phyloP scores from a whole-genome alignment of 2,888 invertebrate species.

The Dolomedes plantarius region DNA sequence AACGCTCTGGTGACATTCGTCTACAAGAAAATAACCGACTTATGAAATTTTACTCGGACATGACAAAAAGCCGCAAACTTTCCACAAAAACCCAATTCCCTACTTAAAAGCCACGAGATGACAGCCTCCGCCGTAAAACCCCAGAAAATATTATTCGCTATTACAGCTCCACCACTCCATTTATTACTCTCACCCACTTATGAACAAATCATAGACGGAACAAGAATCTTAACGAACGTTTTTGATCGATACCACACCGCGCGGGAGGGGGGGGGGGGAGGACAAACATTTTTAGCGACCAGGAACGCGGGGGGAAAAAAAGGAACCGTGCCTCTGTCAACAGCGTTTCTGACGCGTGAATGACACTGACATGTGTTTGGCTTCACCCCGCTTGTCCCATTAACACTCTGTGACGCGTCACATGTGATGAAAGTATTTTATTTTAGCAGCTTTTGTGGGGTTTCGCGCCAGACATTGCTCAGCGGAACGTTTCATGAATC shows the following conservation, averaged over 20 bases:
- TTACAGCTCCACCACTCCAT: too few species aligned
- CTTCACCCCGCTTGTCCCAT: conserved; percentile 66
- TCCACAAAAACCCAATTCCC: too few species aligned
- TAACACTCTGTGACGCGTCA: conserved; percentile 68
- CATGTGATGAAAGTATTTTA: conserved; percentile 68
- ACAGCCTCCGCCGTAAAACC: too few species aligned
- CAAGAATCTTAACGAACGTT: conserved; percentile 26
- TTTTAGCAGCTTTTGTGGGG: conserved; percentile 59
- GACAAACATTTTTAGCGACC: conserved; percentile 22
- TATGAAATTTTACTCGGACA: too few species aligned
- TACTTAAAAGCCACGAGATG: too few species aligned
- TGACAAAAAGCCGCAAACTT: too few species aligned
- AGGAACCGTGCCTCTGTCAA: conserved; percentile 55
- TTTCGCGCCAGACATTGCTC: conserved; percentile 38
- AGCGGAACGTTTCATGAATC: conserved; percentile 15
- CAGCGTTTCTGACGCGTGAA: conserved; percentile 57
- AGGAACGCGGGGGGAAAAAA: conserved; percentile 1
- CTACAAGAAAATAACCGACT: too few species aligned
- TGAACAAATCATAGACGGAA: background rate
- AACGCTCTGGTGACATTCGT: too few species aligned
- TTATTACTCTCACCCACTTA: background rate
- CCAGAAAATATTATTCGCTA: too few species aligned
- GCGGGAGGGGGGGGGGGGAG: conserved; percentile 7
- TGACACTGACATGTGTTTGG: conserved; percentile 68
- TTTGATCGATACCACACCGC: conserved; percentile 65